phyloP scores from a whole-genome alignment of 2,113 vertebrate genomes.

The Cichladusa arquata region DNA sequence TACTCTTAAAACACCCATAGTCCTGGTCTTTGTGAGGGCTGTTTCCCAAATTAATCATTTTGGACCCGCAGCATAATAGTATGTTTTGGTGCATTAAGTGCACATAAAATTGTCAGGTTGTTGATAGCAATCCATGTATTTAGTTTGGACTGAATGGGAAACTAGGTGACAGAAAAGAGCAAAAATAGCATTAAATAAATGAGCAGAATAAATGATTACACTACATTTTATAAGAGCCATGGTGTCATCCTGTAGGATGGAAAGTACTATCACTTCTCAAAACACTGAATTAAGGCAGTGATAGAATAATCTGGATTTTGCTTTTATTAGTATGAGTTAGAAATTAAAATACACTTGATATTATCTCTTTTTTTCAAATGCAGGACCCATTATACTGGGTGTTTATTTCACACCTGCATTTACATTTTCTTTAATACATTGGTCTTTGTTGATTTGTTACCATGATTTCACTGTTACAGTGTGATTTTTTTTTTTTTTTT shows the following conservation, averaged over 20 bases:
- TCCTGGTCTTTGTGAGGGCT: neutral
- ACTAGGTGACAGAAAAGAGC: neutral
- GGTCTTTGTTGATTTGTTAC: neutral
- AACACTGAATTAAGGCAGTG: neutral
- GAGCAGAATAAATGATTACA: neutral
- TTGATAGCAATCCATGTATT: neutral
- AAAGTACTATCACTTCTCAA: neutral
- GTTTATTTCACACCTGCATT: conserved; percentile 11
- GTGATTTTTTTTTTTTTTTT: neutral
- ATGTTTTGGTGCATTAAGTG: neutral
- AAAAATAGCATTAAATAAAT: neutral
- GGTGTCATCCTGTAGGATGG: neutral
- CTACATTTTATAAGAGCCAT: neutral
- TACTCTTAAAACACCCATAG: neutral
- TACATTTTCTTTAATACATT: neutral
- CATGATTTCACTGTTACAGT: neutral
- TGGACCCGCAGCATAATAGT: neutral
- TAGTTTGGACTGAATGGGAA: neutral
- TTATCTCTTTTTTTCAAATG: neutral
- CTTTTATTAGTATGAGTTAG: neutral
- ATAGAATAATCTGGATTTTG: neutral
- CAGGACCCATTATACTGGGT: neutral
- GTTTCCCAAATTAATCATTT: neutral
- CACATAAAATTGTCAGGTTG: neutral
- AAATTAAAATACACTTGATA: neutral